Evolutionary conservation across 2,113 vertebrate species (phyloP).

Genomic region (Lagopus leucura): DNA sequence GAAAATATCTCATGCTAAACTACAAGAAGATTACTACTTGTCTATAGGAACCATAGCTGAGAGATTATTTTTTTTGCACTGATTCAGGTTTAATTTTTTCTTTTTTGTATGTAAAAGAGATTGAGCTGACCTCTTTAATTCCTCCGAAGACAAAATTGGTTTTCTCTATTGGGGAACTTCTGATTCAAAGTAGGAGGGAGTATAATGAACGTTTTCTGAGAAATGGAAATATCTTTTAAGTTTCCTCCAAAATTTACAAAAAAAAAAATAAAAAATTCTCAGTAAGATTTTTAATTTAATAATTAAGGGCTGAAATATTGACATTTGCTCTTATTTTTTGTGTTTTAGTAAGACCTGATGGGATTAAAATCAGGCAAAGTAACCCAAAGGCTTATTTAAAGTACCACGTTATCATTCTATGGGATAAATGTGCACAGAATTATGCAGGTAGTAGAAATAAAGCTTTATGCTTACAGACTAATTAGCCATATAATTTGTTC

Average conservation of each 20-base stretch:
- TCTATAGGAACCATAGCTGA: not conserved
- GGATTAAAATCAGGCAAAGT: not conserved
- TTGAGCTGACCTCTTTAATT: not conserved
- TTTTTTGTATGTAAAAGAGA: not conserved
- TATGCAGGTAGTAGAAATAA: not conserved
- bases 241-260: no score
- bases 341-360: not conserved
- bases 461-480: not conserved
- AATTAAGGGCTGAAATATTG: not conserved
- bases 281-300: not conserved
- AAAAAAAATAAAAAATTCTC: no score
- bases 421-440: not conserved
- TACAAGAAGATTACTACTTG: not conserved
- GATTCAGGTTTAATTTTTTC: not conserved
- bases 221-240: no score
- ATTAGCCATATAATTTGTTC: not conserved
- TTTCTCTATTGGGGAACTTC: not conserved
- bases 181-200: not conserved
- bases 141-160: not conserved
- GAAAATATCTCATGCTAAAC: not conserved
- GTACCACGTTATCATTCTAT: not conserved
- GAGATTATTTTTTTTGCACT: not conserved
- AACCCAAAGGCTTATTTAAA: not conserved
- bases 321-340: not conserved
- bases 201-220: rapidly evolving